phyloP scores from a whole-genome alignment of 2,888 invertebrate species.

The Laspeyria flexula region DNA sequence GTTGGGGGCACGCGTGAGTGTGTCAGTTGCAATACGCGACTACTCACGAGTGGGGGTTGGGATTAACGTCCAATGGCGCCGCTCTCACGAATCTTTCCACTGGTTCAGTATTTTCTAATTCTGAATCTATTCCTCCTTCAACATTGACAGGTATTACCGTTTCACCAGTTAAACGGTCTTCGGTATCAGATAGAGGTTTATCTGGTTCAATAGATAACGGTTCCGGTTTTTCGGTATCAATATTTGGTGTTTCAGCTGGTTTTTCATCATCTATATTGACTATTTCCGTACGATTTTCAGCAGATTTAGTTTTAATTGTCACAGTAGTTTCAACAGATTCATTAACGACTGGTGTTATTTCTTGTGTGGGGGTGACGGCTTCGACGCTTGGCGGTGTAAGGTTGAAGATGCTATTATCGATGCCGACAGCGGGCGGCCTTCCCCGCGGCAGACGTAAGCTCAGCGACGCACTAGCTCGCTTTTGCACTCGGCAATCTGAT shows the following conservation, averaged over 20 bases:
- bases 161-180: conserved; percentile 34
- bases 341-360: conserved; percentile 47
- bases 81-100: conserved; percentile 64
- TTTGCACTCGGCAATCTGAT: conserved; percentile 83
- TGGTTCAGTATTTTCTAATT: conserved; percentile 26
- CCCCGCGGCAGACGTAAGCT: conserved; percentile 76
- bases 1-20: conserved; percentile 62
- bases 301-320: conserved; percentile 39
- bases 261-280: conserved; percentile 16
- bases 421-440: conserved; percentile 73
- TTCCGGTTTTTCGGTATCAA: conserved; percentile 10
- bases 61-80: conserved; percentile 71
- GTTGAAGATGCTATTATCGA: conserved; percentile 74
- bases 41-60: conserved; percentile 85
- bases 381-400: conserved; percentile 81
- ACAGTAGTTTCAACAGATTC: conserved; percentile 52
- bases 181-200: neutral
- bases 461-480: conserved; percentile 77
- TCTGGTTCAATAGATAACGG: neutral
- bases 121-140: conserved; percentile 19
- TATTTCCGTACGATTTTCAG: conserved; percentile 26
- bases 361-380: conserved; percentile 68
- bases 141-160: conserved; percentile 38
- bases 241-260: neutral
- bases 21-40: conserved; percentile 58